Base-by-base conservation (phyloP, 2,797 vertebrate genomes). In the Champsocephalus gunnari region DNA sequence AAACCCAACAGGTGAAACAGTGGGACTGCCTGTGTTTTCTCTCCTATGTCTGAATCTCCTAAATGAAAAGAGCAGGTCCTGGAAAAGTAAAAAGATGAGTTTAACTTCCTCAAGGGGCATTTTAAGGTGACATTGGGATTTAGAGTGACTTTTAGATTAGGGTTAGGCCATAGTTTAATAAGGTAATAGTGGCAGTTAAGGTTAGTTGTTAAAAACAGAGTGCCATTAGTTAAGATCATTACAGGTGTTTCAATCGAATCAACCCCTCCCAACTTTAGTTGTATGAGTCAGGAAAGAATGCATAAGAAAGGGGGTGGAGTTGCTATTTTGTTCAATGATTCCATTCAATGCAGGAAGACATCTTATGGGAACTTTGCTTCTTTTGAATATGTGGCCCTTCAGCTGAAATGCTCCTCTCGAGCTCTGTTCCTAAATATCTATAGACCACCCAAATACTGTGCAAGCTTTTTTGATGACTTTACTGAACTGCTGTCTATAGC, bases 1-100 rank as follows among this genome's bases (percentile, higher is more conserved):
- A 44, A 43, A 43, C 59, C 72, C 47, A 38, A 24, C 34, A 47
- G 59, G 45, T 41, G 16, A 70, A 63, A 48, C 14, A n/a, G 14
- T 16, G 54, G 34, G 48, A 47, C 13, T 14, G 45, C 19, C 6
- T 51, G 56, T 56, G 49, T 73, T 53, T 67, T 34, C 19, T 19
- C 44, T 5, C 58, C 24, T 44, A 4, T 41, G 63, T 73, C 47
- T 61, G 14, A 17, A 38, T 6, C 2, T 12, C 34, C 10, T 19
- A 8, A 69, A 65, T 19, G 5, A 60, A 10, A 3, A 38, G 0
- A 41, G 66, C 76, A 16, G 19, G n/a, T 2, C n/a, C 5, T 24
- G 41, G 48, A 49, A 47, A 54, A 12, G 4, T 17, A 44, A 3
- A 48, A 60, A 57, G 5, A 19, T 0, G 1, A 38, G 0, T 5